Evolutionary conservation across 2,888 invertebrate genomes (phyloP).

Genomic region (Cactoblastis cactorum): DNA sequence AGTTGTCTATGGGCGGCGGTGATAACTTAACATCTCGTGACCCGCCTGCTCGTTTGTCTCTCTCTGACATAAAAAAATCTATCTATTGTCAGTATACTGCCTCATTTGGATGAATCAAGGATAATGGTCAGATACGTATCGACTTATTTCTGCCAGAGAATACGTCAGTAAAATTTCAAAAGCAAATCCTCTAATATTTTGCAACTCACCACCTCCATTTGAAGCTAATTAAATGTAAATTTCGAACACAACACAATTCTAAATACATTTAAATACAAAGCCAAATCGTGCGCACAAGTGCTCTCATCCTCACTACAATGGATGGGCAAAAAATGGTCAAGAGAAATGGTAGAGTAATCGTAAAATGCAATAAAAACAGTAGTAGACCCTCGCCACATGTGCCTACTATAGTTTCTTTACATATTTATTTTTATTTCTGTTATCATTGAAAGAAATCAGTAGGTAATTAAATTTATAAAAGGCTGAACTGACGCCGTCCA

Average conservation of each 20-base stretch:
- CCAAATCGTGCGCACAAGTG: slow-evolving; percentile 54
- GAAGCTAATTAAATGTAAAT: slow-evolving; percentile 29
- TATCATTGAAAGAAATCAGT: too few species aligned
- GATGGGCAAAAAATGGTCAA: slow-evolving; percentile 8
- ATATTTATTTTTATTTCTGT: not conserved
- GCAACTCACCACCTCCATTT: slow-evolving; percentile 15
- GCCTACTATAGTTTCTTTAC: not conserved
- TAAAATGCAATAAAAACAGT: not conserved
- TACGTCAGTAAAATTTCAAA: not conserved
- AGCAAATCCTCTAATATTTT: not conserved
- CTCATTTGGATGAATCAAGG: too few species aligned
- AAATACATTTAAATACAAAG: slow-evolving; percentile 32
- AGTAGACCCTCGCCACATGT: slow-evolving; percentile 4
- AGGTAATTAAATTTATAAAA: too few species aligned
- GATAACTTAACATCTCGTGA: too few species aligned
- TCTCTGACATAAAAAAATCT: too few species aligned
- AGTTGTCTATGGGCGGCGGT: too few species aligned
- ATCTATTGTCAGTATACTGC: too few species aligned
- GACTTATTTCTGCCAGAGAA: too few species aligned
- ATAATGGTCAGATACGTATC: too few species aligned
- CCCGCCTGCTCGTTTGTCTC: too few species aligned
- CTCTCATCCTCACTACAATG: slow-evolving; percentile 33
- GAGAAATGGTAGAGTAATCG: slow-evolving; percentile 5
- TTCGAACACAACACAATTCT: slow-evolving; percentile 29
- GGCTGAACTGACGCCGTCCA: too few species aligned